A percentile compares a stretch with the other conserved stretches of the same genome.
Evolutionary conservation across 2,888 invertebrate species (phyloP).

Genomic region (Erebia epiphron): DNA sequence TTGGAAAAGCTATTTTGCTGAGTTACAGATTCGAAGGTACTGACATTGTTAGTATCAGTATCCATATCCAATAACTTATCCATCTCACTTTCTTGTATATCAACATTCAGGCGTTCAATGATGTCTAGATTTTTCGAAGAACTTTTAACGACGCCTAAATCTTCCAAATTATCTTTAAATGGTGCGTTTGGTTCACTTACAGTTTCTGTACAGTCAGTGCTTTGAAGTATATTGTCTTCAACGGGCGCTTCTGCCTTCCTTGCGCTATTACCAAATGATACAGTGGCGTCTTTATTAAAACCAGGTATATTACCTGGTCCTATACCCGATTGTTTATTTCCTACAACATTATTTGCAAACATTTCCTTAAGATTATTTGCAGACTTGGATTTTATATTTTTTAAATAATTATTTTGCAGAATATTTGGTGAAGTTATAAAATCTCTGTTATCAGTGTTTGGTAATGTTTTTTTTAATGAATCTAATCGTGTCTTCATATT

Average conservation of each 20-base stretch:
- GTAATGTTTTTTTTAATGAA: slow-evolving; percentile 33
- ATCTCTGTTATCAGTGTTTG: slow-evolving; percentile 15
- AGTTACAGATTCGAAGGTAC: neutral
- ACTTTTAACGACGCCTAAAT: neutral
- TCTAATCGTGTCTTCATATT: slow-evolving; percentile 32
- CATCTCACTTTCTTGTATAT: neutral
- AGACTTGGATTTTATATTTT: slow-evolving; percentile 1
- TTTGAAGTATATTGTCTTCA: slow-evolving; percentile 6
- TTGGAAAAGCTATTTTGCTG: neutral
- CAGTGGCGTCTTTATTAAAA: neutral
- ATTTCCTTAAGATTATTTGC: neutral
- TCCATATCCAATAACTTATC: neutral
- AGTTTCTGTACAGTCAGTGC: neutral
- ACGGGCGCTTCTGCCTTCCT: neutral
- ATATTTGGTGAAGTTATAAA: neutral
- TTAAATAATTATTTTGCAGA: neutral
- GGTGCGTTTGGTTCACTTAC: neutral
- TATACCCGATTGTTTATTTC: neutral
- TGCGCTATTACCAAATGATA: neutral
- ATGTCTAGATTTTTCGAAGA: neutral
- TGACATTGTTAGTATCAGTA: neutral
- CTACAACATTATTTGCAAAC: neutral
- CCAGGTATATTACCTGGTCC: neutral
- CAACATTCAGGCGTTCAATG: neutral
- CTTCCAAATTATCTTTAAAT: neutral